Percentiles rank a stretch among this genome's conserved stretches.
Conservation (phyloP, 2,888 invertebrate genomes). For the Drepana falcataria region DNA sequence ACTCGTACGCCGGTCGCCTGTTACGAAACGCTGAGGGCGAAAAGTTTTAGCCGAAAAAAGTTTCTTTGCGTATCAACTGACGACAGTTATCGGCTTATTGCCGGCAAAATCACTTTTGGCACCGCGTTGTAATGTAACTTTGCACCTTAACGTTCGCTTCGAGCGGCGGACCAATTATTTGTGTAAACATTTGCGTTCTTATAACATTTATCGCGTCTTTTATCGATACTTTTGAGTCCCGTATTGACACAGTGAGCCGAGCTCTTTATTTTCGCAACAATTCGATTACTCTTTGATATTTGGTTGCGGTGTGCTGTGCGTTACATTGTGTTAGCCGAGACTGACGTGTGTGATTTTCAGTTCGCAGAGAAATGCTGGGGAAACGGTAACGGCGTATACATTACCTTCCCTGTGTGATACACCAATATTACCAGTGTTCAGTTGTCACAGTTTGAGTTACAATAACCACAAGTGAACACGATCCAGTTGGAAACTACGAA, state of each 20-base stretch:
- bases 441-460: constrained; percentile 59
- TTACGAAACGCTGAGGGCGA: constrained; percentile 61
- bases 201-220: constrained; percentile 31
- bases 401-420: constrained; percentile 69
- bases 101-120: constrained; percentile 58
- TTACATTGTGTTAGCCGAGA: constrained; percentile 35
- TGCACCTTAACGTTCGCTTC: constrained; percentile 30
- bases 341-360: constrained; percentile 61
- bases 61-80: constrained; percentile 44
- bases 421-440: constrained; percentile 54
- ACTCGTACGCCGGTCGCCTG: constrained; percentile 42
- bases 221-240: constrained; percentile 37
- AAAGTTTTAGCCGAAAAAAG: constrained; percentile 55
- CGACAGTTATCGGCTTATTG: constrained; percentile 67
- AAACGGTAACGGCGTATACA: constrained; percentile 58
- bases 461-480: constrained; percentile 73
- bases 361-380: constrained; percentile 54
- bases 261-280: constrained; percentile 14
- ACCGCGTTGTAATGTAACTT: constrained; percentile 37
- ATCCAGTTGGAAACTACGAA: constrained; percentile 63
- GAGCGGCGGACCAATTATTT: constrained; percentile 40
- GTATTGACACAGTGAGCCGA: constrained; percentile 18
- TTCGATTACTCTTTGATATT: constrained; percentile 41
- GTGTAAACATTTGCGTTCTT: constrained; percentile 44
- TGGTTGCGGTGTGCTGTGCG: constrained; percentile 28